Evolutionary conservation across 2,888 invertebrate species (phyloP).

Genomic region (Caenorhabditis sp.): DNA sequence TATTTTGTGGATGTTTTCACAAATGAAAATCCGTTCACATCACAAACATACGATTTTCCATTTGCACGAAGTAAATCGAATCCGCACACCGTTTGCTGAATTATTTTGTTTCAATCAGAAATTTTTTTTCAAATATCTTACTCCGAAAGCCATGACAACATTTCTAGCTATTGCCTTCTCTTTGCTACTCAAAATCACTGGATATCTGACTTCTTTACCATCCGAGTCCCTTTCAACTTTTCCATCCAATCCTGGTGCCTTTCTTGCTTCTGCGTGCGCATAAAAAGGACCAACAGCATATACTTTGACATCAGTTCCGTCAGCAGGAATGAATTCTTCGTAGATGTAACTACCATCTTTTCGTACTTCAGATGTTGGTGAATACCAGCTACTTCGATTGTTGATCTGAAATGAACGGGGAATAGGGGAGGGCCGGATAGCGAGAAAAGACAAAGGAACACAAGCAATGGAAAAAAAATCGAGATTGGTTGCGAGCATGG

Average conservation of each 20-base stretch:
- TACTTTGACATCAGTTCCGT: slow-evolving; percentile 86
- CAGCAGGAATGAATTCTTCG: slow-evolving; percentile 99
- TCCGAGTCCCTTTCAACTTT: slow-evolving; percentile 92
- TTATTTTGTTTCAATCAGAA: background rate
- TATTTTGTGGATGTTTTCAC: slow-evolving; percentile 99
- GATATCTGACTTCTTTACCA: slow-evolving; percentile 92
- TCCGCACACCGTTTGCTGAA: slow-evolving; percentile 93
- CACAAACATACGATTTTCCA: slow-evolving; percentile 98
- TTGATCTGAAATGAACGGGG: slow-evolving; percentile 81
- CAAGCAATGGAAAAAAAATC: no score
- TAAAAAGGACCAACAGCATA: slow-evolving; percentile 99
- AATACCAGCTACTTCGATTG: slow-evolving; percentile 97
- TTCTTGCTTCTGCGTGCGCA: slow-evolving; percentile 97
- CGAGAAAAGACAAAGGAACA: no score
- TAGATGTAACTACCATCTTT: slow-evolving; percentile 98
- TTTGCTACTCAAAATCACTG: slow-evolving; percentile 93
- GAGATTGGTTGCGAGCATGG: no score
- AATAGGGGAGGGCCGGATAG: no score
- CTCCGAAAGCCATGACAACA: slow-evolving; percentile 80
- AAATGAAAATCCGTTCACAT: slow-evolving; percentile 99
- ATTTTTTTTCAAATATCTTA: slow-evolving; percentile 48
- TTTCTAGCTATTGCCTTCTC: slow-evolving; percentile 97
- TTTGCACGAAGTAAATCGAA: slow-evolving; percentile 95
- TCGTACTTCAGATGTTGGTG: slow-evolving; percentile 87
- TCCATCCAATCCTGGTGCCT: slow-evolving; percentile 81